Evolutionary conservation across 2,797 vertebrate genomes (phyloP), one percentile per base, ranked within the genome.

Genomic region (Melanotaenia boesemani): DNA sequence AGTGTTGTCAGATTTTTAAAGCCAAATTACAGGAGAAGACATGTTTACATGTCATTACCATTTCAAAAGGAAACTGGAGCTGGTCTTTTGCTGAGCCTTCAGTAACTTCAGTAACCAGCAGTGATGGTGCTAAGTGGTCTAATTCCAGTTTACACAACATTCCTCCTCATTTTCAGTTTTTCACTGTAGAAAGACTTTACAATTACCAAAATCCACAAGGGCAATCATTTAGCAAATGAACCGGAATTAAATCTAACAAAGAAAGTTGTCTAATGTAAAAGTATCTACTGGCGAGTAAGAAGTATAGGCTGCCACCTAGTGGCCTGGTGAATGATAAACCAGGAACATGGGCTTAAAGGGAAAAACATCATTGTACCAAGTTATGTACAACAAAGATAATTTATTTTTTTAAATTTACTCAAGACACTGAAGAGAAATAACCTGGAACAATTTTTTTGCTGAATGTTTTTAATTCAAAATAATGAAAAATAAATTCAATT

Each of bases 381-480:
- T 36, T 15, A 13, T 28, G 12, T 28, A 28, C 1, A 20, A 28
- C n/a, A 59, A 59, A 28, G n/a, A 48, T n/a, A 39, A n/a, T 32
- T 63, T 10, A 44, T 13, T 32, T 8, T 22, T 36, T 64, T 66
- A 20, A 70, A 30, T 66, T 74, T 60, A 72, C 28, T 56, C 1
- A 0, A 36, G 12, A 18, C 26, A 62, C 39, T 67, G 7, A 3
- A 46, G 71, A 69, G 13, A 78, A 50, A 85, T 12, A 64, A 72
- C 24, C 22, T 57, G 32, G 60, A 52, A 75, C 52, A 65, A 54
- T 32, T 56, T 83, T 83, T 79, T 74, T 48, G 69, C 81, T 75
- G 78, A 64, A 84, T 62, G 79, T 72, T 89, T 92, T 94, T 92
- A 93, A 93, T 94, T 89, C 72, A 94, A 92, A 90, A 92, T 75